Evolutionary conservation across 2,888 invertebrate genomes (phyloP), one percentile per base, ranked within the genome.

Genomic region (Gisinianus flammeolus): DNA sequence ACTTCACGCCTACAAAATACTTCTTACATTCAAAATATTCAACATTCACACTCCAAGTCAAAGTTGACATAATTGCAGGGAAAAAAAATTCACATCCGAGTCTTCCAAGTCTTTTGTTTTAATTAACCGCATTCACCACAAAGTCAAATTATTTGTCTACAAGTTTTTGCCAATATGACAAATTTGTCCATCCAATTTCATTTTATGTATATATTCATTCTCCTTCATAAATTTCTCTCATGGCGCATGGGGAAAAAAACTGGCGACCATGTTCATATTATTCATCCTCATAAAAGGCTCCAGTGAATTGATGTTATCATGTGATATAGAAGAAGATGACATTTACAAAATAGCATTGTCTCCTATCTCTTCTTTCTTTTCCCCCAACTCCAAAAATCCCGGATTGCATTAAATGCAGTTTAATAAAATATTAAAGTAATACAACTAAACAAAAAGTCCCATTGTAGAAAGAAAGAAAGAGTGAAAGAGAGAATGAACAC

Each of bases 241-340:
- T 19, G 44, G 44, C 44, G 19, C 44, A 44, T 19, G 4, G 4
- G 16, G 28, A 64, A 16, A 64, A 64, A 64, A 64, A 64, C 28
- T 24, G 16, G 30, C 64, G 30, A 28, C 28, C 6, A 6, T 33
- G 26, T 3, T 26, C 28, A 24, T 26, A 12, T 62, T 28, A 62
- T 16, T 62, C 62, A 62, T 62, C 30, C 33, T 16, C 30, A 31
- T 31, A 67, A 67, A 67, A n/a, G 26, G 19, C 33, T 19, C 67
- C 31, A 67, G 16, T 28, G 33, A 67, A 67, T 62, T 31, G 67
- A 67, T 67, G 31, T 33, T 67, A 67, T 67, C 67, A 31, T 30
- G 30, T 67, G 16, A 44, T 44, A 44, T 44, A 44, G 44, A 35
- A 35, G 44, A 44, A 19, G 44, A 44, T 44, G 44, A 44, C 44